Evolutionary conservation across 2,888 invertebrate species (phyloP), one percentile per base, ranked within the genome.

Genomic region (Phlogophora meticulosa): DNA sequence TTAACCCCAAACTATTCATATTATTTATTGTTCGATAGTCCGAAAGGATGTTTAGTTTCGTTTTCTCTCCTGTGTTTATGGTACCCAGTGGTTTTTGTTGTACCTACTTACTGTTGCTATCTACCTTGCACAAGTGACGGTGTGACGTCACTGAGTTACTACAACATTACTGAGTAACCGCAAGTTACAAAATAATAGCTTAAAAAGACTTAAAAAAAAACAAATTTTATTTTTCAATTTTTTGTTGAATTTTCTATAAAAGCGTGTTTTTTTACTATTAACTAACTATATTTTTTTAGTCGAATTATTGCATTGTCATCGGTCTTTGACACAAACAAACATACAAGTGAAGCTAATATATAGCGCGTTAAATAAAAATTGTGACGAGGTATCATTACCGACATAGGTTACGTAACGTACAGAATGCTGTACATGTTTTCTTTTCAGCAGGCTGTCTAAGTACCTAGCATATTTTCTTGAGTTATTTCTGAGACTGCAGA

Each of bases 21-120:
- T 22, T 56, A 32, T 46, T 56, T 65, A 48, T 73, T 57, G 32
- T 32, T 36, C 17, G 20, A 57, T 65, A 66, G 51, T 48, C 46
- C 34, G 9, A 32, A 36, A 46, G 7, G 22, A n/a, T 52, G 69
- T 48, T 28, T 22, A 20, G 38, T 24, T n/a, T 24, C 24, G n/a
- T 59, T 53, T 53, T 36, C 59, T 56, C 11, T 40, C 45, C 69
- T 46, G 24, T n/a, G 28, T 49, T 22, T 34, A 22, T n/a, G 9
- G 15, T 40, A 28, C 5, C 28, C 5, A 13, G n/a, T 22, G 36
- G 15, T 28, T 43, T n/a, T 1, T n/a, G 11, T 38, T 40, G 4
- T 17, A n/a, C 9, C 3, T 32, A 45, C 15, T n/a, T 17, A 20
- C 13, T 22, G 9, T 13, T 17, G 36, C 17, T 40, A 15, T n/a